Base-by-base conservation (phyloP, 2,113 vertebrate genomes). In the Crotophaga sulcirostris region DNA sequence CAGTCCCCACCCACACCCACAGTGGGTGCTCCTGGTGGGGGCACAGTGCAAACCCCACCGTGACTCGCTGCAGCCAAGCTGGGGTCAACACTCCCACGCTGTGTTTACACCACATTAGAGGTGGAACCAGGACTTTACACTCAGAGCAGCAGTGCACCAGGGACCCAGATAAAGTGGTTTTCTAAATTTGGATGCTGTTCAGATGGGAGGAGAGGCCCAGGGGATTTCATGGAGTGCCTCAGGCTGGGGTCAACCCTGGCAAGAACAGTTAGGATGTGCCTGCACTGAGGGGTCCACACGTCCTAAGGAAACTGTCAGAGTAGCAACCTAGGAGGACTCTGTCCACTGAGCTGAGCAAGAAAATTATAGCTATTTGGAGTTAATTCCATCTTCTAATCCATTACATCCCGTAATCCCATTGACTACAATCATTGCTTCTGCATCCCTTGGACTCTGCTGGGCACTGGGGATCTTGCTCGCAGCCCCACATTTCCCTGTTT, bases 31-130 rank as follows among this genome's bases (percentile, higher is more conserved):
- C 4, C 59, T 54, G 3, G 0, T 1, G 11, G 58, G 47, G 64
- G 47, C 58, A 51, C 28, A 16, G 40, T 7, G 49, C 60, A 67
- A 84, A 5, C 42, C 17, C 83, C 24, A 4, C 62, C 0, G 16
- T 0, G 3, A 23, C 34, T 28, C 2, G 1, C 20, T 33, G 75
- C 33, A 5, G 72, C 19, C 1, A 0, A 52, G 33, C n/a, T 1
- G 1, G 34, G 84, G 52, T 84, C 84, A 25, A 60, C 25, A 64
- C 83, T 31, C 47, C 47, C 69, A 10, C 34, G 47, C 89, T 66
- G 52, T 44, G 69, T 47, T 84, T 68, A 24, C 56, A 34, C 36
- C 77, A n/a, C 60, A 60, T 13, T 60, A 54, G 69, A 73, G 7
- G 2, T 3, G n/a, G 54, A 13, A 62, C 12, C 81, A 7, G 2